Evolutionary conservation across 2,113 vertebrate genomes (phyloP), one percentile per base, ranked within the genome.

Genomic region (Picathartes gymnocephalus): DNA sequence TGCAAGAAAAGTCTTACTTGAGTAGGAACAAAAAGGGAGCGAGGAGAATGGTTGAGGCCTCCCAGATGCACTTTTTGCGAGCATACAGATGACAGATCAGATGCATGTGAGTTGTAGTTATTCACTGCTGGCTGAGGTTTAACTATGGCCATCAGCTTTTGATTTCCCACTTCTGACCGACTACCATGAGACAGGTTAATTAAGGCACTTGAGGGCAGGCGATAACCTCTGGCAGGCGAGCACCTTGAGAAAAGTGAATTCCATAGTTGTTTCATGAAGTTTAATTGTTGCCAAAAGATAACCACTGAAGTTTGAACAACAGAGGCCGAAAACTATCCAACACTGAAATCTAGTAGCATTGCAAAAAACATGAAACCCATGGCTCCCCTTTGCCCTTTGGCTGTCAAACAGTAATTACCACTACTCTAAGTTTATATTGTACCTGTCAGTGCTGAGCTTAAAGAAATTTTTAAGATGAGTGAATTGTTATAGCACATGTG

Each of bases 151-250:
- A 98, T 99, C 97, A 99, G 98, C 88, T 99, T 99, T 92, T 99
- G 98, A 84, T 97, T 97, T 76, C 98, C 98, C 79, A 97, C 98
- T 96, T 99, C 99, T 80, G 97, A 97, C 40, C 99, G 98, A 92
- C 80, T 96, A 45, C 99, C 99, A 39, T 99, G 98, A 95, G 99
- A 99, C 84, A 99, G 97, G 91, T 99, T 99, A 81, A 99, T 99
- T 97, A 99, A 99, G 97, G 99, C 99, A 97, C 98, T 99, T 94
- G 99, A 98, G 39, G 99, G 99, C 83, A 99, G 97, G 90, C 99
- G 98, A 97, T 99, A 99, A 62, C 98, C 98, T 77, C 98, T 98
- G 58, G 98, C 97, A 50, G 98, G 97, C 4, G 98, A 96, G 76
- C 98, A 99, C 95, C 99, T 99, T 91, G 86, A 92, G 73, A 48